Evolutionary conservation across 2,888 invertebrate genomes (phyloP).

Genomic region (Eumerus sabulonum): DNA sequence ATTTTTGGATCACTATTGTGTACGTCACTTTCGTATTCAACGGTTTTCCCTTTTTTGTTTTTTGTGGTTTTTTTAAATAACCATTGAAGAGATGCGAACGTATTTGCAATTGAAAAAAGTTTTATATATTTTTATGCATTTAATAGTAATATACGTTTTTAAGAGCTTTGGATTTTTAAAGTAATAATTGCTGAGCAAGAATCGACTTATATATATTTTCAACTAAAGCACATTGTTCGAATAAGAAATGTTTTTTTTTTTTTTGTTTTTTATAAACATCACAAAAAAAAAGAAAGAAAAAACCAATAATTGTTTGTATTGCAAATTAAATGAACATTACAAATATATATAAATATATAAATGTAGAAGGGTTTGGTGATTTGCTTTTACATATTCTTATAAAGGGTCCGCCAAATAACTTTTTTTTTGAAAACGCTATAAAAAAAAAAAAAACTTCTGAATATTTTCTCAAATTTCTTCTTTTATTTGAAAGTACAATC

Average conservation of each 20-base stretch:
- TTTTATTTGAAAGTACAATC: no score
- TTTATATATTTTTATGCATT: conserved; percentile 48
- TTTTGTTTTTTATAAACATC: conserved; percentile 32
- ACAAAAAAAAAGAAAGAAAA: conserved; percentile 22
- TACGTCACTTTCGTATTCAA: conserved; percentile 5
- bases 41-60: conserved; percentile 22
- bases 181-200: conserved; percentile 41
- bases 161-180: conserved; percentile 31
- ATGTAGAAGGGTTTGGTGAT: conserved; percentile 14
- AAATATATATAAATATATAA: conserved; percentile 34
- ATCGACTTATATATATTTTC: conserved; percentile 29
- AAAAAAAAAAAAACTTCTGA: no score
- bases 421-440: no score
- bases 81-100: conserved; percentile 8
- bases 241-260: conserved; percentile 3
- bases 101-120: conserved; percentile 3
- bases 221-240: conserved; percentile 10
- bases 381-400: not conserved
- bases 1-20: no score
- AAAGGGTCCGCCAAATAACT: no score
- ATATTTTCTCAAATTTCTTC: no score
- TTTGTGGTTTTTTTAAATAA: no score
- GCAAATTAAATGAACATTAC: conserved; percentile 30
- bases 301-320: conserved; percentile 32
- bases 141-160: conserved; percentile 23